Evolutionary conservation across 2,888 invertebrate species (phyloP).

Genomic region (Sphinx pinastri): DNA sequence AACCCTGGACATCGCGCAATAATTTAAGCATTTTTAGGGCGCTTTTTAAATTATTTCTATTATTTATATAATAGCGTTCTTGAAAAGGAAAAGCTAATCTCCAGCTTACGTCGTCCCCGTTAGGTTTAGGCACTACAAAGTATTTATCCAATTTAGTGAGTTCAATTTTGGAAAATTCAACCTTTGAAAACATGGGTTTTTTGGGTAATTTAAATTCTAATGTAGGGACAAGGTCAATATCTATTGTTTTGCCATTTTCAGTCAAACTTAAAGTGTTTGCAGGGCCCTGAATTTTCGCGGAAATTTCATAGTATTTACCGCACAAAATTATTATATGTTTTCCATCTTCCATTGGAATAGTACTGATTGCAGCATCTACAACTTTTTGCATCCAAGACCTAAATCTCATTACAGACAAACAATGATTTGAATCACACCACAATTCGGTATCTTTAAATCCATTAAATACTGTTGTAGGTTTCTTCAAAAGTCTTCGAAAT

Average conservation of each 20-base stretch:
- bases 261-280: conserved; percentile 60
- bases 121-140: conserved; percentile 67
- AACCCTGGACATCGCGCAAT: conserved; percentile 61
- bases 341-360: conserved; percentile 49
- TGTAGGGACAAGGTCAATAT: conserved; percentile 66
- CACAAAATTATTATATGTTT: conserved; percentile 49
- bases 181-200: conserved; percentile 46
- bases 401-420: conserved; percentile 52
- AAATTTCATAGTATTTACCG: conserved; percentile 47
- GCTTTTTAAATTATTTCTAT: conserved; percentile 61
- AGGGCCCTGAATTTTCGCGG: conserved; percentile 60
- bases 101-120: conserved; percentile 58
- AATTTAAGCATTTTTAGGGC: conserved; percentile 59
- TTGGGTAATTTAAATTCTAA: conserved; percentile 56
- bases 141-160: conserved; percentile 47
- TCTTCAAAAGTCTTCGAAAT: conserved; percentile 58
- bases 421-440: conserved; percentile 57
- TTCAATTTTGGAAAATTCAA: conserved; percentile 51
- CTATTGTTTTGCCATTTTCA: conserved; percentile 53
- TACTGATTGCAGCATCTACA: conserved; percentile 54
- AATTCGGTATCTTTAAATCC: conserved; percentile 57
- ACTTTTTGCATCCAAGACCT: conserved; percentile 66
- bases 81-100: conserved; percentile 65
- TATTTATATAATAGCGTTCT: conserved; percentile 54
- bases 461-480: conserved; percentile 47